Evolutionary conservation across 2,113 vertebrate genomes (phyloP).

Genomic region (Myiagra hebetior): DNA sequence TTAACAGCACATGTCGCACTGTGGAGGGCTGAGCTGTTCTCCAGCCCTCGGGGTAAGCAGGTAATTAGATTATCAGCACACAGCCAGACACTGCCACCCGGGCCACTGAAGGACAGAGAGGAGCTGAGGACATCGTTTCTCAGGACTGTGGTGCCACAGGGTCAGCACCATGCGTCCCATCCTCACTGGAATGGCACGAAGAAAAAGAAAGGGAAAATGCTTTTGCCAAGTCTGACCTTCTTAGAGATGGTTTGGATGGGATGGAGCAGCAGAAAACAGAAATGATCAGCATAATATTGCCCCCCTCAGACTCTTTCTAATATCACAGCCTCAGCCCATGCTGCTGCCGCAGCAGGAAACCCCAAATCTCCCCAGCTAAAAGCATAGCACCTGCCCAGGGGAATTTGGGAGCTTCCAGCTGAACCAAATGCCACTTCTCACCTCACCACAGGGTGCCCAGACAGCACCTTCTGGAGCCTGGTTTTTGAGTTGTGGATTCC

Average conservation of each 20-base stretch:
- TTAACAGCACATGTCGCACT: background rate
- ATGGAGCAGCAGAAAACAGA: background rate
- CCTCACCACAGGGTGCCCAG: background rate
- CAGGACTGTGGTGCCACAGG: background rate
- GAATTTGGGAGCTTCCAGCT: background rate
- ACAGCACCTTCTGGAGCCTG: background rate
- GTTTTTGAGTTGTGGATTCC: background rate
- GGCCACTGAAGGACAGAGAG: background rate
- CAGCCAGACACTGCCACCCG: background rate
- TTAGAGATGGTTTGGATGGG: accelerated
- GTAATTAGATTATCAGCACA: conserved; percentile 29
- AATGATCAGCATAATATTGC: background rate
- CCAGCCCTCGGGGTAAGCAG: background rate
- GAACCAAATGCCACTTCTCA: background rate
- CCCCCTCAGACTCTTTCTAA: background rate
- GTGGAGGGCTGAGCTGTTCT: background rate
- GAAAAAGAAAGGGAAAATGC: background rate
- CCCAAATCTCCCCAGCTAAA: accelerated
- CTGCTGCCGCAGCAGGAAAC: background rate
- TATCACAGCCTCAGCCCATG: background rate
- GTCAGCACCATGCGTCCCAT: accelerated
- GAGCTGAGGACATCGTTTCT: background rate
- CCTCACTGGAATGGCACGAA: background rate
- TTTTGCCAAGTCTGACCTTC: background rate
- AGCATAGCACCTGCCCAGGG: background rate